These are phyloP conservation scores for Perdita meconis DNA, from an alignment of 2,888 invertebrate species.

Conservation along the genomic window DNA sequence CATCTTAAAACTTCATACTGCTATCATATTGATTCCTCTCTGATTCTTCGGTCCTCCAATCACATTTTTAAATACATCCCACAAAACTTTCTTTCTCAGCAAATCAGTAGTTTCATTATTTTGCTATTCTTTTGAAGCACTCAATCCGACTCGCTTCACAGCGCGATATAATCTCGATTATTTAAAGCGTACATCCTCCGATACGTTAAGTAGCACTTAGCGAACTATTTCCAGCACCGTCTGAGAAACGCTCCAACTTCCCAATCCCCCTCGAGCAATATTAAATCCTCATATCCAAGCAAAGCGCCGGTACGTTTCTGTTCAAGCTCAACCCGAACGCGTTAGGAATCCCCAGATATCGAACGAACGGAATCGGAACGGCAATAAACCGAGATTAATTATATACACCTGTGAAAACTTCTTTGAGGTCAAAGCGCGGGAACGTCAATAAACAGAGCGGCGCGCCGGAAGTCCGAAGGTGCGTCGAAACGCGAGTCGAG, in stretches of 20 bases:
- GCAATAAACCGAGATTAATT: constrained; percentile 52
- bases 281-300: constrained; percentile 22
- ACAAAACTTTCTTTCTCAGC: too few relatives aligned
- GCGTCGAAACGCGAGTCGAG: constrained; percentile 27
- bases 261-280: not conserved
- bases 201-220: not conserved
- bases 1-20: too few relatives aligned
- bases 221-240: not conserved
- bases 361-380: constrained; percentile 38
- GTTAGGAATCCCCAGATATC: not conserved
- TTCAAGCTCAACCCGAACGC: constrained; percentile 20
- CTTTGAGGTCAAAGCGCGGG: constrained; percentile 62
- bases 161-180: not conserved
- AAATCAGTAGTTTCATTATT: too few relatives aligned
- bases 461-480: constrained; percentile 57
- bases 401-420: constrained; percentile 53
- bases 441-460: constrained; percentile 62
- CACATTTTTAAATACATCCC: too few relatives aligned
- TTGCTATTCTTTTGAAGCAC: not conserved
- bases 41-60: too few relatives aligned
- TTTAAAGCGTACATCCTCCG: not conserved
- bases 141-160: not conserved
- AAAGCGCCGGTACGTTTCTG: constrained; percentile 15
- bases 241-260: not conserved
- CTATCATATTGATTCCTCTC: too few relatives aligned